Conservation (phyloP, 2,888 invertebrate genomes). For the Pristionchus arcanus region DNA sequence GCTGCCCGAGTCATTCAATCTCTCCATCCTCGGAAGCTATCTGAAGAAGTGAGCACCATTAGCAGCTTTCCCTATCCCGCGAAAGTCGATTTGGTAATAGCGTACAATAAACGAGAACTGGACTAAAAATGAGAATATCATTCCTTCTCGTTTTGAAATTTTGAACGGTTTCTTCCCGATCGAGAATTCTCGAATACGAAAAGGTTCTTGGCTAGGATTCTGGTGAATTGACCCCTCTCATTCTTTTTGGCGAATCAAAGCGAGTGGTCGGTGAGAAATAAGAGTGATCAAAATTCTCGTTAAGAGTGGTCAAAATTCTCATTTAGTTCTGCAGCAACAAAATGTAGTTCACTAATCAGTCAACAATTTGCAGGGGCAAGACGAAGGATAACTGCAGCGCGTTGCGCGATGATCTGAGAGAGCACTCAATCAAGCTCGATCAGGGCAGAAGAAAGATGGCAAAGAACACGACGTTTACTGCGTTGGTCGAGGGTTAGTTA, state of each 20-base stretch:
- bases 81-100: neutral
- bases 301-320: no score
- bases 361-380: constrained; percentile 38
- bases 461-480: neutral
- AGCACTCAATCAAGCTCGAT: neutral
- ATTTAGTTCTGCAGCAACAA: no score
- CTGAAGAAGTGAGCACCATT: constrained; percentile 46
- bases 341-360: no score
- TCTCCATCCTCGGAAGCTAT: constrained; percentile 31
- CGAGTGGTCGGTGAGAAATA: no score
- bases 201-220: no score
- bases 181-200: no score
- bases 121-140: neutral
- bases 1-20: constrained; percentile 39
- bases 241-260: no score
- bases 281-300: no score
- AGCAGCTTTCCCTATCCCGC: neutral
- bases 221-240: no score
- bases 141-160: no score
- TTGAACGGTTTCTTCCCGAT: no score
- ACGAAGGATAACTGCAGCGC: constrained; percentile 30
- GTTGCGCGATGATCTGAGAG: neutral
- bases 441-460: constrained; percentile 23
- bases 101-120: neutral
- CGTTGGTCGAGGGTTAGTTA: constrained; percentile 11